A percentile compares a stretch with the other conserved stretches of the same genome.
Evolutionary conservation across 2,113 vertebrate genomes (phyloP).

Genomic region (Eonycteris spelaea): DNA sequence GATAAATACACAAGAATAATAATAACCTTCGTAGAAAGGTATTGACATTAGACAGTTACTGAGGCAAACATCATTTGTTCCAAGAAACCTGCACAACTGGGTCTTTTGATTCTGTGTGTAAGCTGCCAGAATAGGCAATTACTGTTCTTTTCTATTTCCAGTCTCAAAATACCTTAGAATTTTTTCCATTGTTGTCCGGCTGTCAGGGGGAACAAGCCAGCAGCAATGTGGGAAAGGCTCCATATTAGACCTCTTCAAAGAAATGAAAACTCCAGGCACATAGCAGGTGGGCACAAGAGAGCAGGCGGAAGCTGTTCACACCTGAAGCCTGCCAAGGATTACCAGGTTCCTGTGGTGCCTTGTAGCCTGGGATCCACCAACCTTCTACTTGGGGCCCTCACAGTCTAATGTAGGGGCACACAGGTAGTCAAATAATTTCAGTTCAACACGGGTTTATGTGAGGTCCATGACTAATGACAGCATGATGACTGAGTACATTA

Average conservation of each 20-base stretch:
- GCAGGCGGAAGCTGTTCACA: accelerated
- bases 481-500: not conserved
- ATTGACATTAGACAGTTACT: not conserved
- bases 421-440: not conserved
- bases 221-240: not conserved
- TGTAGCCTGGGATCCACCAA: accelerated
- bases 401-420: accelerated
- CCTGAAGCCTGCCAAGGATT: accelerated
- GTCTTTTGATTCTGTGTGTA: slow-evolving; percentile 12
- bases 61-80: not conserved
- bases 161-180: slow-evolving; percentile 16
- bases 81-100: not conserved
- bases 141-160: slow-evolving; percentile 34
- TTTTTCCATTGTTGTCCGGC: slow-evolving; percentile 6
- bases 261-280: not conserved
- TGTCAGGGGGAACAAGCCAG: not conserved
- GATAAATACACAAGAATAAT: slow-evolving; percentile 65
- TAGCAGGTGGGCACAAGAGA: accelerated
- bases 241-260: not conserved
- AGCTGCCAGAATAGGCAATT: slow-evolving; percentile 46
- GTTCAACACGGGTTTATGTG: not conserved
- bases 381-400: not conserved
- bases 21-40: slow-evolving; percentile 13
- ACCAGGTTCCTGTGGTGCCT: not conserved
- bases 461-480: accelerated